A percentile compares a stretch with the other conserved stretches of the same genome.
Evolutionary conservation across 2,888 invertebrate genomes (phyloP).

Genomic region (Chrysolina americana): DNA sequence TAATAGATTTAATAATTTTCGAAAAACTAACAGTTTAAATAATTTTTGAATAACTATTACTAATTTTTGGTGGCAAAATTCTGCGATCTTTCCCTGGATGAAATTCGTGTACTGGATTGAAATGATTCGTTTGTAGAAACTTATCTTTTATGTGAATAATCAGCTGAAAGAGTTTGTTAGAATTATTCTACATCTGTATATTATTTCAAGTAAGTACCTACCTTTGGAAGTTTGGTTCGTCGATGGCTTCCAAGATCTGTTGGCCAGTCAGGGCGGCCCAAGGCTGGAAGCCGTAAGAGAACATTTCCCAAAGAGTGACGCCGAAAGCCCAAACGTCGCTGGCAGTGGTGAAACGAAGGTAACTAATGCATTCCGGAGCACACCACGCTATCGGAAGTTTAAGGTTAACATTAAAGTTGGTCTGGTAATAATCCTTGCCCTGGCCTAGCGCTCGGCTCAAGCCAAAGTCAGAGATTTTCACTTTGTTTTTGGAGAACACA

Average conservation of each 20-base stretch:
- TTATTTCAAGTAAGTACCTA: conserved; percentile 22
- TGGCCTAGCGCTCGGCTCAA: conserved; percentile 95
- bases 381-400: conserved; percentile 99
- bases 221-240: conserved; percentile 91
- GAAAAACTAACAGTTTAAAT: no score
- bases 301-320: conserved; percentile 98
- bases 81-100: no score
- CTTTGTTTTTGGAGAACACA: conserved; percentile 95
- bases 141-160: no score
- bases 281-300: conserved; percentile 98
- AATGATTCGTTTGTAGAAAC: no score
- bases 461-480: conserved; percentile 99
- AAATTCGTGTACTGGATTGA: no score
- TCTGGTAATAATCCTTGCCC: conserved; percentile 99
- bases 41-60: no score
- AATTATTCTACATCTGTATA: no score
- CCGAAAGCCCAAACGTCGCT: conserved; percentile 99
- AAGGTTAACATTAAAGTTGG: conserved; percentile 96
- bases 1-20: no score
- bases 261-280: conserved; percentile 93
- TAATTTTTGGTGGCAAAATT: no score
- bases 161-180: no score
- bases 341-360: conserved; percentile 94
- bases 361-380: conserved; percentile 98
- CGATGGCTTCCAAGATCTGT: conserved; percentile 95